phyloP scores from a whole-genome alignment of 2,113 vertebrate genomes.

The Larimichthys polyactis region DNA sequence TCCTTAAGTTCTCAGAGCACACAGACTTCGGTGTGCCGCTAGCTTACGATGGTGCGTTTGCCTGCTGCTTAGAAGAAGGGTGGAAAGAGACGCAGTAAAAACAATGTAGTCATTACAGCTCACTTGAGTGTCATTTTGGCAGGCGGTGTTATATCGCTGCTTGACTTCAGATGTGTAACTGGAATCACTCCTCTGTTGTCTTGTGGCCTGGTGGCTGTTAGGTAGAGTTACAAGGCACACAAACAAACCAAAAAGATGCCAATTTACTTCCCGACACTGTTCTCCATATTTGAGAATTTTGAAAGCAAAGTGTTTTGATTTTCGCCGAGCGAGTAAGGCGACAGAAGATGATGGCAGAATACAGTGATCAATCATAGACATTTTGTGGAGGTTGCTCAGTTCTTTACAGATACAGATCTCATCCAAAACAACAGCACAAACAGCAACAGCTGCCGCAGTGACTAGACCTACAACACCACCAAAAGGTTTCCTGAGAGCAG shows the following conservation, averaged over 20 bases:
- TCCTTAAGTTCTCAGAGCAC: constrained; percentile 86
- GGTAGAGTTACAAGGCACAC: constrained; percentile 78
- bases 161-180: constrained; percentile 81
- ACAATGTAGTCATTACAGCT: constrained; percentile 84
- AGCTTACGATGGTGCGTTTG: constrained; percentile 76
- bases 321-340: constrained; percentile 54
- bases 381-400: constrained; percentile 71
- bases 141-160: constrained; percentile 75
- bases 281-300: constrained; percentile 76
- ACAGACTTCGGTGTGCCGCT: constrained; percentile 74
- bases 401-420: constrained; percentile 53
- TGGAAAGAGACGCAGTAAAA: constrained; percentile 73
- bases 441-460: constrained; percentile 66
- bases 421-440: constrained; percentile 63
- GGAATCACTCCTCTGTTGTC: constrained; percentile 82
- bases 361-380: constrained; percentile 76
- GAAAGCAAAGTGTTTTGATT: constrained; percentile 82
- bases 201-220: constrained; percentile 82
- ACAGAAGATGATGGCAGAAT: constrained; percentile 63
- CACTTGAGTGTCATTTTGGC: constrained; percentile 84
- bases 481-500: constrained; percentile 57
- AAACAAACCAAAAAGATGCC: constrained; percentile 82
- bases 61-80: constrained; percentile 74
- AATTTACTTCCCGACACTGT: constrained; percentile 77
- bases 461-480: constrained; percentile 58